Conservation (phyloP, 2,888 invertebrate genomes). For the Pyrrhosoma nymphula region DNA sequence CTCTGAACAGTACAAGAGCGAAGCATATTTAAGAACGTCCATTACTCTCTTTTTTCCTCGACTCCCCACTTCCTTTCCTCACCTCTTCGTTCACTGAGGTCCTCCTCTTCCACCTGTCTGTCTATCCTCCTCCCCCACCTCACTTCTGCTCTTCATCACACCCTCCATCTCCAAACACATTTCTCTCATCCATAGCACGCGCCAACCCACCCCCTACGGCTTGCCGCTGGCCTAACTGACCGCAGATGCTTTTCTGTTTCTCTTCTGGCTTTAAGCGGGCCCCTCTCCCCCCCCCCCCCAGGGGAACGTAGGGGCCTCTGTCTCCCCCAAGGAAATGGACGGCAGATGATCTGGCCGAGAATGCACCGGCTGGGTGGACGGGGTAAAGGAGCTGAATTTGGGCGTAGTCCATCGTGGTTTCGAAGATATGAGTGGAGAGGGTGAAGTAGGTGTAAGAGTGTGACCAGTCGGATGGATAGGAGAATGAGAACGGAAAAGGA, state of each 20-base stretch:
- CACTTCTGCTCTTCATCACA: constrained; percentile 11
- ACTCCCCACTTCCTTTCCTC: background rate
- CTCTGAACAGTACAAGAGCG: background rate
- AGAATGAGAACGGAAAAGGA: background rate
- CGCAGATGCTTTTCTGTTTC: background rate
- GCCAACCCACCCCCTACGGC: background rate
- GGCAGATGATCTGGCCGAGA: background rate
- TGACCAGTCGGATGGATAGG: background rate
- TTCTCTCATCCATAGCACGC: background rate
- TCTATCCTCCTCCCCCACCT: too few species aligned
- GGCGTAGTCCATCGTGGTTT: background rate
- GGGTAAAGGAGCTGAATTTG: background rate
- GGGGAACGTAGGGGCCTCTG: too few species aligned
- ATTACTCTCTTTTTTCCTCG: background rate
- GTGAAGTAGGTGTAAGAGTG: background rate
- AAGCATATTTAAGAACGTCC: background rate
- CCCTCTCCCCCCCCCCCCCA: background rate
- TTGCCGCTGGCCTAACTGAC: background rate
- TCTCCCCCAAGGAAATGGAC: background rate
- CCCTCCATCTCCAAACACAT: background rate
- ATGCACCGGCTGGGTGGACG: background rate
- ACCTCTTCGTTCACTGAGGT: background rate
- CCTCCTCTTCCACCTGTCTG: background rate
- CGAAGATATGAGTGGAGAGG: background rate
- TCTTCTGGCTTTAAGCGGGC: background rate